A percentile compares a stretch with the other conserved stretches of the same genome.
Conservation (phyloP, 2,797 vertebrate genomes). For the Propithecus deckenii region DNA sequence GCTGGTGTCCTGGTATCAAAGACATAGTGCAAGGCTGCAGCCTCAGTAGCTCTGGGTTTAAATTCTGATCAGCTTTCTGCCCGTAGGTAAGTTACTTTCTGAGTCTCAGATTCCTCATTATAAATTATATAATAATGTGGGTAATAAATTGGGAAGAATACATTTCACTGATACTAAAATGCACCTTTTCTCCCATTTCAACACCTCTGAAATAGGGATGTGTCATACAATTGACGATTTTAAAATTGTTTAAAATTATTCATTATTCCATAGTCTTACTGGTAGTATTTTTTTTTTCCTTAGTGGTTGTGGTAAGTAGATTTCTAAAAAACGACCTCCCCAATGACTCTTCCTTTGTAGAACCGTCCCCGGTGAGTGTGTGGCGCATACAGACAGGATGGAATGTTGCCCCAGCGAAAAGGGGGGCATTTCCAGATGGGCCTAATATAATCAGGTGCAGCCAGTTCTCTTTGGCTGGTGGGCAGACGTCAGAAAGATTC, state of each 20-base stretch:
- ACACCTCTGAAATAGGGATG: not conserved
- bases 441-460: not conserved
- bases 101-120: not conserved
- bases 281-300: not conserved
- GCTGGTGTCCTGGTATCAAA: not conserved
- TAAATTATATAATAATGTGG: not conserved
- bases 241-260: not conserved
- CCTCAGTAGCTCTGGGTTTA: too few relatives aligned
- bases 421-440: not conserved
- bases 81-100: not conserved
- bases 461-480: not conserved
- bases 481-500: not conserved
- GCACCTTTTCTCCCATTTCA: not conserved
- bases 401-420: not conserved
- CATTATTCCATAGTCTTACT: not conserved
- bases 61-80: not conserved
- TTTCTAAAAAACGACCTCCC: not conserved
- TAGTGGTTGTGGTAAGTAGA: not conserved
- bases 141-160: not conserved
- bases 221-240: not conserved
- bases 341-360: accelerated
- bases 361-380: too few relatives aligned
- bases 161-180: not conserved
- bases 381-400: not conserved
- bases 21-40: accelerated